A percentile compares a stretch with the other conserved stretches of the same genome.
Evolutionary conservation across 35 echinoderm and acorn worm species (phyloP).

Genomic region (Heliocidaris tuberculata): DNA sequence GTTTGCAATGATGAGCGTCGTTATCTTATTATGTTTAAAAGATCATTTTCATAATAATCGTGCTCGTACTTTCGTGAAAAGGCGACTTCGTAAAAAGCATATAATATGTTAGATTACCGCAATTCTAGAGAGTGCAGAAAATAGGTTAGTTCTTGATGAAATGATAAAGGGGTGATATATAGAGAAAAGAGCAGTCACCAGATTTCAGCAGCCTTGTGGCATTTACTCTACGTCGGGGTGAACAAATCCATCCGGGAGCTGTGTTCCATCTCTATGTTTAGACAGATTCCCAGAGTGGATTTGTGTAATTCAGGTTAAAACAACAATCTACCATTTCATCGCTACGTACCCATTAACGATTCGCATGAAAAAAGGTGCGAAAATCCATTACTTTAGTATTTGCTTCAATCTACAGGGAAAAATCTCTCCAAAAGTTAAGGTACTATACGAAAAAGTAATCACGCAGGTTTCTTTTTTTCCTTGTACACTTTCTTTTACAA

Average conservation of each 20-base stretch:
- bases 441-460: not conserved
- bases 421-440: not conserved
- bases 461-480: not conserved
- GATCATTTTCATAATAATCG: too few species aligned
- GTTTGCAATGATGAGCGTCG: too few species aligned
- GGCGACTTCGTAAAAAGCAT: not conserved
- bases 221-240: not conserved
- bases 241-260: not conserved
- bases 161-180: not conserved
- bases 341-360: not conserved
- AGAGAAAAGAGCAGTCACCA: not conserved
- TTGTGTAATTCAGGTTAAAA: conserved; percentile 18
- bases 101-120: not conserved
- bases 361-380: not conserved
- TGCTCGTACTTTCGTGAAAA: too few species aligned
- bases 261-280: not conserved
- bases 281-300: not conserved
- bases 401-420: not conserved
- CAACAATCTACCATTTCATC: not conserved
- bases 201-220: not conserved
- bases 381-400: not conserved
- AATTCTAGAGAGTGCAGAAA: not conserved
- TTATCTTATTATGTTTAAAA: too few species aligned
- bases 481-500: not conserved
- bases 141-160: too few species aligned